Conservation (phyloP, 2,888 invertebrate genomes). For the Heliconius aoede region DNA sequence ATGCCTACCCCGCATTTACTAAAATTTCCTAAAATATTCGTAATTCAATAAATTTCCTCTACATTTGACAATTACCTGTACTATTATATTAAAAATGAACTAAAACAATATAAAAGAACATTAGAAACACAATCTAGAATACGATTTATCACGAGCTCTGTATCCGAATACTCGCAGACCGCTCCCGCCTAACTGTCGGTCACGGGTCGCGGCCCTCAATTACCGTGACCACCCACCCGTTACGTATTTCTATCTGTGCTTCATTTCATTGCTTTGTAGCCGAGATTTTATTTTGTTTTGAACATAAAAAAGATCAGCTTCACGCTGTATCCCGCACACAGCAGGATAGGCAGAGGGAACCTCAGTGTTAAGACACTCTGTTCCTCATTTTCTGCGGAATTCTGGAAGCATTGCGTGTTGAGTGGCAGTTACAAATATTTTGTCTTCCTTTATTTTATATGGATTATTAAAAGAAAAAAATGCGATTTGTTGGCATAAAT, state of each 20-base stretch:
- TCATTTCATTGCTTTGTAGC: constrained; percentile 26
- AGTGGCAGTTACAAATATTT: too few species aligned
- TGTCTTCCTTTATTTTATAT: not conserved
- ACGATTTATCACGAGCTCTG: constrained; percentile 35
- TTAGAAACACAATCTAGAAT: constrained; percentile 24
- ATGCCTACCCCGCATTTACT: too few species aligned
- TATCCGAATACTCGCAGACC: constrained; percentile 40
- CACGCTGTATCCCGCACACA: too few species aligned
- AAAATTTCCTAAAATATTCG: not conserved
- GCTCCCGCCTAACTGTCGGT: constrained; percentile 57
- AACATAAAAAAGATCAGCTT: too few species aligned
- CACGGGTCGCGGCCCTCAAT: constrained; percentile 60
- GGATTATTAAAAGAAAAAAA: not conserved
- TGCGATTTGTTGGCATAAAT: not conserved
- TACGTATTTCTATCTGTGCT: constrained; percentile 53
- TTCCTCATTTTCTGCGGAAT: too few species aligned
- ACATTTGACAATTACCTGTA: not conserved
- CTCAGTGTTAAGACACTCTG: too few species aligned
- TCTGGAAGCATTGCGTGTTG: too few species aligned
- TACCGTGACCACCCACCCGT: constrained; percentile 72
- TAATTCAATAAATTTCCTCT: not conserved
- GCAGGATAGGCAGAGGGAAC: too few species aligned
- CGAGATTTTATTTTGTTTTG: constrained; percentile 17
- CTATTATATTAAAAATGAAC: not conserved
- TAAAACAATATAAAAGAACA: constrained; percentile 13